These are phyloP conservation scores for Vultur gryphus DNA, from an alignment of 2,797 vertebrate genomes.

Conservation along the genomic window DNA sequence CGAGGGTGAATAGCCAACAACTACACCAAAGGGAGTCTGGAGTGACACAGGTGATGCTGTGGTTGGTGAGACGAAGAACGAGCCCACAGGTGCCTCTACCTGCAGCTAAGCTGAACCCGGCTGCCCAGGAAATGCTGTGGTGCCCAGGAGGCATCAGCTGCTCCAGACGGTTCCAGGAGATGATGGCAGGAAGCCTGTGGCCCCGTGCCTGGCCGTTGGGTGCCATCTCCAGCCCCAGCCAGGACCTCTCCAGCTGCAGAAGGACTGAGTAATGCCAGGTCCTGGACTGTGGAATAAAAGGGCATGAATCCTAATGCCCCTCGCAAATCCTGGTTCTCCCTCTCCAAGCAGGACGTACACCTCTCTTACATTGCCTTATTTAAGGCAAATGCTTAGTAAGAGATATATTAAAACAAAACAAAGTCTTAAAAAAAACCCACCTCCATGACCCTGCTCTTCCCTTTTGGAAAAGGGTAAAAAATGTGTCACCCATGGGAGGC, in stretches of 20 bases:
- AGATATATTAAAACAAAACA: background rate
- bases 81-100: background rate
- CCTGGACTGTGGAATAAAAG: background rate
- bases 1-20: rapidly evolving
- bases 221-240: background rate
- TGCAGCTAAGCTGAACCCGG: background rate
- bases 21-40: background rate
- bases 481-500: rapidly evolving
- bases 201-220: background rate
- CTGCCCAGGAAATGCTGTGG: background rate
- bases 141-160: background rate
- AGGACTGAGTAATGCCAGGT: background rate
- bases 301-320: background rate
- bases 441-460: background rate
- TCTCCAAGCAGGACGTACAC: background rate
- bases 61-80: background rate
- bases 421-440: rapidly evolving
- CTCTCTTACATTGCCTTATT: background rate
- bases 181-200: background rate
- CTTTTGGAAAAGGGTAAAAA: background rate
- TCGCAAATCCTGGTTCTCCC: background rate
- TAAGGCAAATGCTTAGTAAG: background rate
- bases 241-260: background rate
- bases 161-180: background rate
- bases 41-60: background rate